A percentile compares a stretch with the other conserved stretches of the same genome.
Evolutionary conservation across 1,140 invertebrate genomes (phyloP).

Genomic region (Nixonia krombeini): DNA sequence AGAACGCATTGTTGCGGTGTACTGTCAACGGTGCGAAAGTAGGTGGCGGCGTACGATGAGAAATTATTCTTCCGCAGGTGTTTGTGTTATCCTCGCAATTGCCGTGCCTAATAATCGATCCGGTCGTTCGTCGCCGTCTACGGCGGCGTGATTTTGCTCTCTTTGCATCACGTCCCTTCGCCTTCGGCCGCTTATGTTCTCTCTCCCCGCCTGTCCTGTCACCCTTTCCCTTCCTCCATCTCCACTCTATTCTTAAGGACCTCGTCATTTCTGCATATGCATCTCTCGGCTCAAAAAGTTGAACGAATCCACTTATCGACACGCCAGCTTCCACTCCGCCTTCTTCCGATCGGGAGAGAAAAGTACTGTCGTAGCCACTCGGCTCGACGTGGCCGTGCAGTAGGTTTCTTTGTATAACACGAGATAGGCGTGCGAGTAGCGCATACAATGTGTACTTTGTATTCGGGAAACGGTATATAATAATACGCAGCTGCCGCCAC

Average conservation of each 20-base stretch:
- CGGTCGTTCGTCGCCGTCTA: too few species aligned
- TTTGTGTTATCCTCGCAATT: background rate
- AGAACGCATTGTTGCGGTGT: too few species aligned
- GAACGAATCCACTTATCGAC: constrained; percentile 49
- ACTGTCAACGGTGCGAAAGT: too few species aligned
- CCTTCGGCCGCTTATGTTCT: constrained; percentile 10
- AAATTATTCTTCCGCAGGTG: too few species aligned
- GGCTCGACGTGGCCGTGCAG: background rate
- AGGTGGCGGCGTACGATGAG: too few species aligned
- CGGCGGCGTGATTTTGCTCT: constrained; percentile 11
- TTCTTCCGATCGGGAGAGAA: constrained; percentile 15
- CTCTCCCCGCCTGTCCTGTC: background rate
- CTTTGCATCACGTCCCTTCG: constrained; percentile 7
- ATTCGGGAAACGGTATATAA: background rate
- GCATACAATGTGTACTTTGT: background rate
- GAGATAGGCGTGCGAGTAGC: background rate
- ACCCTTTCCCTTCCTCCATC: constrained; percentile 11
- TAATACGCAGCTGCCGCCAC: background rate
- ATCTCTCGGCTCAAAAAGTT: constrained; percentile 25
- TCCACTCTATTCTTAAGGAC: constrained; percentile 11
- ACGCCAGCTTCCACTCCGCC: constrained; percentile 24
- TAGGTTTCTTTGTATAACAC: background rate
- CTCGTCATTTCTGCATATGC: constrained; percentile 42
- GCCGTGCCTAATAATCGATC: constrained; percentile 8
- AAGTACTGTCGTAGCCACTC: constrained; percentile 14